These are phyloP conservation scores for Bactericera cockerelli DNA, from an alignment of 1,140 invertebrate species.

Conservation along the genomic window DNA sequence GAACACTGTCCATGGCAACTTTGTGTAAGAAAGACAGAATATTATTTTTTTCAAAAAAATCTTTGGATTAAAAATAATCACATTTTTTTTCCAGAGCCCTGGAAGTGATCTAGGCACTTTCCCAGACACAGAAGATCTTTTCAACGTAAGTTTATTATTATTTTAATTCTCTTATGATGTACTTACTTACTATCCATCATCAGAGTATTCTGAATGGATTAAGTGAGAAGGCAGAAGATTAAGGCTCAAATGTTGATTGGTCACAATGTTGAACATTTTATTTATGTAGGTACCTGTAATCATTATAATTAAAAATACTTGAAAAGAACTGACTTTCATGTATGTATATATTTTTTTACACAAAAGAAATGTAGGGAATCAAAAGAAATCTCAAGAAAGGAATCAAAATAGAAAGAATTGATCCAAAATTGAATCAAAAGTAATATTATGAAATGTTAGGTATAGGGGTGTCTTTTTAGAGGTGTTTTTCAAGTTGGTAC, in stretches of 20 bases:
- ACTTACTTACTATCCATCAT: background rate
- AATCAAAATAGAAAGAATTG: too few species aligned
- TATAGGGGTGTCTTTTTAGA: background rate
- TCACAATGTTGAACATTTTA: too few species aligned
- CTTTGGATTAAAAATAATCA: too few species aligned
- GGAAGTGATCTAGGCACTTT: background rate
- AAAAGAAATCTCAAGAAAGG: too few species aligned
- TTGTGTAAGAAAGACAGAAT: background rate
- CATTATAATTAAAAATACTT: too few species aligned
- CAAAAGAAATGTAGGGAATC: too few species aligned
- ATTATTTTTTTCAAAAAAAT: background rate
- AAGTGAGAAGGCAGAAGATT: conserved; percentile 30
- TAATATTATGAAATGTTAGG: too few species aligned
- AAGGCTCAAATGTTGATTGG: too few species aligned
- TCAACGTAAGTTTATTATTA: background rate
- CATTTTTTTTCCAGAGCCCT: background rate
- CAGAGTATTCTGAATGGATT: conserved; percentile 54
- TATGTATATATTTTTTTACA: too few species aligned
- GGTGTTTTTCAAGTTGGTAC: background rate
- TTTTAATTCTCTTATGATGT: background rate
- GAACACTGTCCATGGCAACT: background rate
- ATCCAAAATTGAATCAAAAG: too few species aligned
- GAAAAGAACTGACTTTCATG: too few species aligned
- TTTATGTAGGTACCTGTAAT: too few species aligned
- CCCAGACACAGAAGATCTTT: background rate